Conservation (phyloP, 2,797 vertebrate species). For the Staurois parvus region DNA sequence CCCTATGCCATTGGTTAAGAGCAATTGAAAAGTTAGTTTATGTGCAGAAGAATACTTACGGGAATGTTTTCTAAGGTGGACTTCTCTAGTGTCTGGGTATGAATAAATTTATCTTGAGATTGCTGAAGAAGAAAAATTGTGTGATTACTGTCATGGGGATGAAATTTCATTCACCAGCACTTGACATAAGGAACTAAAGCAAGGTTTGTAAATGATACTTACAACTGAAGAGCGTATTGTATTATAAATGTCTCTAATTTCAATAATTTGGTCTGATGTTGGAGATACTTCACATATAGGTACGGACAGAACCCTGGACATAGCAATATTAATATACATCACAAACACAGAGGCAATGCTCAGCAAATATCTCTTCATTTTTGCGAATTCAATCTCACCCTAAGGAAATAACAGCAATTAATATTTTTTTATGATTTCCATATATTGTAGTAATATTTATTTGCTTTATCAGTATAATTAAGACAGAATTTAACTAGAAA, state of each 20-base stretch:
- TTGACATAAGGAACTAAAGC: background rate
- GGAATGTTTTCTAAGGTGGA: constrained; percentile 4
- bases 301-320: background rate
- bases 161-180: background rate
- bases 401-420: background rate
- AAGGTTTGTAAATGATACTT: background rate
- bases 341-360: background rate
- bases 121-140: constrained; percentile 15
- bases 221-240: constrained; percentile 27
- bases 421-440: no score
- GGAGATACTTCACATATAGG: background rate
- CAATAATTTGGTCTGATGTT: background rate
- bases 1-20: background rate
- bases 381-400: background rate
- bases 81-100: background rate
- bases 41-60: constrained; percentile 8
- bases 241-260: constrained; percentile 27
- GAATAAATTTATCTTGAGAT: constrained; percentile 19
- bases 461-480: no score
- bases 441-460: no score
- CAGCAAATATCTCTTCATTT: constrained; percentile 15
- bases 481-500: no score
- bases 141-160: background rate
- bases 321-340: background rate
- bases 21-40: no score